phyloP scores from a whole-genome alignment of 2,797 vertebrate genomes.

The Ataeniobius toweri region DNA sequence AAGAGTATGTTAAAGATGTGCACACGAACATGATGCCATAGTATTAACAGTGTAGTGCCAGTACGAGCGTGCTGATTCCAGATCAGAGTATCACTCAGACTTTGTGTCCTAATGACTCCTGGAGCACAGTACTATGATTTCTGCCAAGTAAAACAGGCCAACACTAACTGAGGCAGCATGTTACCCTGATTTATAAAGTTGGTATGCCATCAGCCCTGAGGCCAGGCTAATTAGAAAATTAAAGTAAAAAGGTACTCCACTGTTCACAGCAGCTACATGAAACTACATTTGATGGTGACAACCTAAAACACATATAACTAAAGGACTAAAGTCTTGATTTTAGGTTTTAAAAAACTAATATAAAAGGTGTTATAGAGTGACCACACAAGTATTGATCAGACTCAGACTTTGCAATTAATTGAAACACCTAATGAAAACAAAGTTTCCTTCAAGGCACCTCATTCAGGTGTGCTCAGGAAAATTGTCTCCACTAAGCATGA shows the following conservation, averaged over 20 bases:
- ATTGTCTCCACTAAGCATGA: constrained; percentile 49
- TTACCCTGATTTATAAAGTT: constrained; percentile 48
- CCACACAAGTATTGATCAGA: constrained; percentile 7
- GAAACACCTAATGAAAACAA: constrained; percentile 39
- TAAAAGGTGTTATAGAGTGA: constrained; percentile 39
- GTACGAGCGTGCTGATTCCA: constrained; percentile 37
- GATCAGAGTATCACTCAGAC: constrained; percentile 59
- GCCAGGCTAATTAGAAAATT: constrained; percentile 56
- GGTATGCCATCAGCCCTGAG: constrained; percentile 39
- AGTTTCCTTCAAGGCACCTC: constrained; percentile 29
- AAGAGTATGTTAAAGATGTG: constrained; percentile 4
- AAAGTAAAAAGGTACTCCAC: constrained; percentile 59
- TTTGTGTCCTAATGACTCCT: constrained; percentile 59
- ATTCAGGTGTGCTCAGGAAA: constrained; percentile 45
- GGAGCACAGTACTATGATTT: constrained; percentile 33
- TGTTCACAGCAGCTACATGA: constrained; percentile 28
- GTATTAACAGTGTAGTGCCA: constrained; percentile 23
- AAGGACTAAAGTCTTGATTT: constrained; percentile 31
- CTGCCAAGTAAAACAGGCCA: constrained; percentile 64
- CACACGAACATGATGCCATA: constrained; percentile 14
- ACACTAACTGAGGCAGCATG: constrained; percentile 55
- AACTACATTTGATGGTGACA: constrained; percentile 38
- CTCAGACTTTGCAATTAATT: constrained; percentile 43
- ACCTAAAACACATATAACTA: constrained; percentile 50
- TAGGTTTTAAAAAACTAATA: constrained; percentile 38